These are phyloP conservation scores for Catonia carolina DNA, from an alignment of 2,888 invertebrate species.

Conservation along the genomic window DNA sequence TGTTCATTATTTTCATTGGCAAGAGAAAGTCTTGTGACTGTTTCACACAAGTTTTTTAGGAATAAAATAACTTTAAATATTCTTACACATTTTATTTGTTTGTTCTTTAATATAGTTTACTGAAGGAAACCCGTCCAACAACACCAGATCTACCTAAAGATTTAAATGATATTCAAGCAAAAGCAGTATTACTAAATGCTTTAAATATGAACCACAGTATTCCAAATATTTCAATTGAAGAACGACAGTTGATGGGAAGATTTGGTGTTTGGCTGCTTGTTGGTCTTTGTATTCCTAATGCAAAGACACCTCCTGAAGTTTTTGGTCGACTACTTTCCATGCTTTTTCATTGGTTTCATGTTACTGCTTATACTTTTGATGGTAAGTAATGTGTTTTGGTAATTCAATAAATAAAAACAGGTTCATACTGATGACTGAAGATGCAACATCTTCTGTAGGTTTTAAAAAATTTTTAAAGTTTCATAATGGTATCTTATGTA, in stretches of 20 bases:
- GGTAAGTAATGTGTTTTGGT: constrained; percentile 48
- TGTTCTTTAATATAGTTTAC: constrained; percentile 49
- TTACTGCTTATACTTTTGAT: constrained; percentile 93
- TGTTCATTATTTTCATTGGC: too few relatives aligned
- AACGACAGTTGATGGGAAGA: constrained; percentile 80
- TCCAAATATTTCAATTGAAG: constrained; percentile 50
- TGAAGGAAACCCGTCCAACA: constrained; percentile 83
- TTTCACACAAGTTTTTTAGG: too few relatives aligned
- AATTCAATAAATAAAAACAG: neutral
- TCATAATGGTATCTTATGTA: too few relatives aligned
- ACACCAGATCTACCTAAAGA: constrained; percentile 44
- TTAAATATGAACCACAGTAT: constrained; percentile 24
- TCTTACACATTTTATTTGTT: too few relatives aligned
- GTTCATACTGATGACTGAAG: neutral
- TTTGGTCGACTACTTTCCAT: constrained; percentile 84
- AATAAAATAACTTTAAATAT: too few relatives aligned
- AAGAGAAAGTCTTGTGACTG: too few relatives aligned
- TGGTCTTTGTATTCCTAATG: constrained; percentile 77
- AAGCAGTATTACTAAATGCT: constrained; percentile 38
- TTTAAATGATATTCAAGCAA: constrained; percentile 41
- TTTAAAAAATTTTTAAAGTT: neutral
- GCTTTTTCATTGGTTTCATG: constrained; percentile 99
- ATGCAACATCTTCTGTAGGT: too few relatives aligned
- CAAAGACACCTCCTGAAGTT: constrained; percentile 40
- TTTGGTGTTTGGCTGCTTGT: constrained; percentile 98